Evolutionary conservation across 2,888 invertebrate genomes (phyloP).

Genomic region (Sminthurinus aureus): DNA sequence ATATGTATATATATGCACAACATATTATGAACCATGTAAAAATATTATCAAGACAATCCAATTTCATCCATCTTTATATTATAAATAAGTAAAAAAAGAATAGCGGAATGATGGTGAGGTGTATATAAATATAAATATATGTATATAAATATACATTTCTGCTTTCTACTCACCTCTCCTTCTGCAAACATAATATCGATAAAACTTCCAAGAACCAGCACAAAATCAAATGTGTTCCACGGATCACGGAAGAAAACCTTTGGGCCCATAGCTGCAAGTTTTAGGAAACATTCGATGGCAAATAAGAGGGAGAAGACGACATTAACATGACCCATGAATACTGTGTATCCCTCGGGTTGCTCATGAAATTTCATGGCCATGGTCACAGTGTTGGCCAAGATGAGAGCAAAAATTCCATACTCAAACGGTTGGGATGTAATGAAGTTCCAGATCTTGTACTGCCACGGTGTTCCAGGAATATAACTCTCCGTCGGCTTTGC

Average conservation of each 20-base stretch:
- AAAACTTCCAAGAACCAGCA: slow-evolving; percentile 66
- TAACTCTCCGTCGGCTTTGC: slow-evolving; percentile 70
- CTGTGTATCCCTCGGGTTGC: slow-evolving; percentile 65
- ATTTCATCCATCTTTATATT: neutral
- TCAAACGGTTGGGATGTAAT: slow-evolving; percentile 71
- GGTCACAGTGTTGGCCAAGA: slow-evolving; percentile 70
- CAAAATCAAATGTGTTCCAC: slow-evolving; percentile 68
- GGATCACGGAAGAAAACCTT: slow-evolving; percentile 66
- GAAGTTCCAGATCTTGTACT: slow-evolving; percentile 71
- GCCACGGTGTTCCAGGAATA: slow-evolving; percentile 88
- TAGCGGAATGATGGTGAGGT: too few relatives aligned
- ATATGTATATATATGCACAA: too few relatives aligned
- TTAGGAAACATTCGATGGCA: slow-evolving; percentile 70
- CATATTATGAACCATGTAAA: too few relatives aligned
- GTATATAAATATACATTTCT: neutral
- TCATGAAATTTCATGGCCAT: slow-evolving; percentile 69
- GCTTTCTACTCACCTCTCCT: slow-evolving; percentile 74
- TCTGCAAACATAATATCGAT: slow-evolving; percentile 68
- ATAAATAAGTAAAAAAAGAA: neutral
- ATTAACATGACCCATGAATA: slow-evolving; percentile 69
- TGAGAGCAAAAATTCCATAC: slow-evolving; percentile 70
- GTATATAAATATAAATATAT: neutral
- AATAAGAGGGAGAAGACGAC: slow-evolving; percentile 71
- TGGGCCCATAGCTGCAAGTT: slow-evolving; percentile 68
- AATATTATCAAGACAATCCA: neutral